Conservation (phyloP, 2,888 invertebrate species). For the Dicranocentrus wangi region DNA sequence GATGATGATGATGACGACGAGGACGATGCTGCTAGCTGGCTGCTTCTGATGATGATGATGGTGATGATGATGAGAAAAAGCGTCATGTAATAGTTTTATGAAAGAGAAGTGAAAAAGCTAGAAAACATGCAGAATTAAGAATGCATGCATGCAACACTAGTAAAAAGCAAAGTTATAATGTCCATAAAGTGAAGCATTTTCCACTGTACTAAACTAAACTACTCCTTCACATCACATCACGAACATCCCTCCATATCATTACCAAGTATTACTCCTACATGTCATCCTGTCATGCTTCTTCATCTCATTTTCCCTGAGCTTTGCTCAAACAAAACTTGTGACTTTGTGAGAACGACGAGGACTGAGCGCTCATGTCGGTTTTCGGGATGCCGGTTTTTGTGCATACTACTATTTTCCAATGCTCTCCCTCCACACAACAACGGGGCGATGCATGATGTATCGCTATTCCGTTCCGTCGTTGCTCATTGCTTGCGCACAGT, state of each 20-base stretch:
- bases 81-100: neutral
- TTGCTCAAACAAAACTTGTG: neutral
- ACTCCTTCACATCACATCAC: neutral
- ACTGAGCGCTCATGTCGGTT: conserved; percentile 1
- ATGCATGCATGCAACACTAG: conserved; percentile 8
- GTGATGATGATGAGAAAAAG: conserved; percentile 1
- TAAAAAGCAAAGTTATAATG: neutral
- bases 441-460: too few species aligned
- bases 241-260: neutral
- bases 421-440: too few species aligned
- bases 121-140: conserved; percentile 4
- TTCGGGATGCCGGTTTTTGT: neutral
- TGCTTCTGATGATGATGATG: neutral
- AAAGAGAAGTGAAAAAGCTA: neutral
- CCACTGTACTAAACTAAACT: neutral
- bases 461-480: too few species aligned
- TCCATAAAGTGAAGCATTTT: conserved; percentile 12
- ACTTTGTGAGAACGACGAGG: neutral
- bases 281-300: conserved; percentile 30
- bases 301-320: conserved; percentile 8
- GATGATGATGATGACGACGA: neutral
- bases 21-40: too few species aligned
- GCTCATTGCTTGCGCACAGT: too few species aligned
- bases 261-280: conserved; percentile 5
- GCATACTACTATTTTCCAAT: too few species aligned